phyloP scores from a whole-genome alignment of 2,888 invertebrate genomes.

The Drosophila helvetica region DNA sequence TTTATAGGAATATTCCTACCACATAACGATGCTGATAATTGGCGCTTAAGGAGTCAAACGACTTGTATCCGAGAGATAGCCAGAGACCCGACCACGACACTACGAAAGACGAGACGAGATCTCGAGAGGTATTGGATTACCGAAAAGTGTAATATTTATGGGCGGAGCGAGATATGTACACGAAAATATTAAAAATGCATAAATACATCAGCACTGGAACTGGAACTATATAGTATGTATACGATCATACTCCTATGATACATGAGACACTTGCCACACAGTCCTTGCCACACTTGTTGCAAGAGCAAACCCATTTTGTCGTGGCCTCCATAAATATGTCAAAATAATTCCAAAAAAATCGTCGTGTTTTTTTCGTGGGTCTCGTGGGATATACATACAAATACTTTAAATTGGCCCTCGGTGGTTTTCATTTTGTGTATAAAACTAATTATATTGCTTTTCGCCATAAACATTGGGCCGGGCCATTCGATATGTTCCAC shows the following conservation, averaged over 20 bases:
- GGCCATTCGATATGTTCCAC: slow-evolving; percentile 53
- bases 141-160: slow-evolving; percentile 45
- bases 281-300: slow-evolving; percentile 56
- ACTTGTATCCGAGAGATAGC: slow-evolving; percentile 31
- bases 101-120: slow-evolving; percentile 36
- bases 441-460: slow-evolving; percentile 53
- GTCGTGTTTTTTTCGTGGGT: slow-evolving; percentile 35
- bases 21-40: slow-evolving; percentile 79
- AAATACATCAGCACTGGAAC: slow-evolving; percentile 62
- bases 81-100: background rate
- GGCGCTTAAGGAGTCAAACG: slow-evolving; percentile 34
- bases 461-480: slow-evolving; percentile 49
- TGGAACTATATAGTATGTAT: background rate
- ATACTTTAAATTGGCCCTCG: slow-evolving; percentile 42
- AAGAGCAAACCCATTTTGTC: slow-evolving; percentile 51
- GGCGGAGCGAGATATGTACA: slow-evolving; percentile 12
- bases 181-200: slow-evolving; percentile 74
- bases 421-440: slow-evolving; percentile 42
- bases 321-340: slow-evolving; percentile 77
- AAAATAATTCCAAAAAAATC: slow-evolving; percentile 62
- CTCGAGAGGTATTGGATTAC: slow-evolving; percentile 51
- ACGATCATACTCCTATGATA: slow-evolving; percentile 51
- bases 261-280: slow-evolving; percentile 60
- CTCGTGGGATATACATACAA: slow-evolving; percentile 66
- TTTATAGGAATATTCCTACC: slow-evolving; percentile 58